Evolutionary conservation across 2,113 vertebrate genomes (phyloP), one percentile per base, ranked within the genome.

Genomic region (Nothobranchius kuhntae): DNA sequence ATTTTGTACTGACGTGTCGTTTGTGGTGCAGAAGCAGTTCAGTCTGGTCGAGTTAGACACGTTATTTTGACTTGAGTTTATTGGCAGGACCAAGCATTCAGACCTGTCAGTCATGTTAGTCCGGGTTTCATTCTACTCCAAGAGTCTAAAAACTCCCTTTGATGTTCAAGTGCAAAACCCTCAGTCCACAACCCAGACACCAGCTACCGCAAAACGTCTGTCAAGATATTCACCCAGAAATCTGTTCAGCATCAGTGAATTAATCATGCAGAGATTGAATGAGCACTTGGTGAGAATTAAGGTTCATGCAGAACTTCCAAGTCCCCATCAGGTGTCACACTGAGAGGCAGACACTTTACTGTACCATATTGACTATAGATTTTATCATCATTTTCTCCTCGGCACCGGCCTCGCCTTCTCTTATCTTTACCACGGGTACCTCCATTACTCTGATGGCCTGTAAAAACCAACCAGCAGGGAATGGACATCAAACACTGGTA

Each of bases 351-450:
- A 75, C 55, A 54, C 67, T 75, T 70, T 84, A 89, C 88, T 76
- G 84, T 98, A 99, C 96, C 96, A 98, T 96, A 91, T 93, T 95
- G 89, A 96, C 92, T 93, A 98, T 92, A 94, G 95, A 96, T 97
- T 97, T 99, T 86, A 96, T 95, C 92, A 97, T 95, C 91, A 95
- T 92, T 90, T 96, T 98, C 88, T 98, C 92, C 87, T 96, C 84
- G 1, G 78, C 92, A 86, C 93, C 95, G 69, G 91, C 92, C 86
- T 93, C 92, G 90, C 91, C 93, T 94, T 95, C 92, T 91, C 94
- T 97, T 94, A 97, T 95, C 95, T 96, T 98, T 95, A 98, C 93
- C 93, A 99, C 94, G 36, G 95, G 96, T 77, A 98, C 96, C 92
- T 99, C 97, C 96, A 98, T 98, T 93, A 96, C 90, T 91, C 90